These are phyloP conservation scores for Andricus grossulariae DNA, from an alignment of 1,140 invertebrate genomes.

Conservation along the genomic window DNA sequence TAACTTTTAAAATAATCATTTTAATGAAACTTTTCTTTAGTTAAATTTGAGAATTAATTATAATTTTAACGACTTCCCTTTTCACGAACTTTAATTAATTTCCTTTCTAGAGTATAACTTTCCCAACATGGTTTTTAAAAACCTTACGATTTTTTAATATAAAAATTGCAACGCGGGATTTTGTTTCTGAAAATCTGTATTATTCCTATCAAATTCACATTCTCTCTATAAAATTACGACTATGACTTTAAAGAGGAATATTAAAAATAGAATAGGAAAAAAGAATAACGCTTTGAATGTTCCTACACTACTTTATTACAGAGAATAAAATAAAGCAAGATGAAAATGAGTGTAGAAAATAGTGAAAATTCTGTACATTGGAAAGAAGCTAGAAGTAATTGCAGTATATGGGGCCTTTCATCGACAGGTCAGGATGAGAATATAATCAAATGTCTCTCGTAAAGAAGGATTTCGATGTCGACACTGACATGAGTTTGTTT, in stretches of 20 bases:
- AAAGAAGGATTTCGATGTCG: not conserved
- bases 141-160: too few relatives aligned
- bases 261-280: not conserved
- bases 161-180: too few relatives aligned
- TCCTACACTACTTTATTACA: not conserved
- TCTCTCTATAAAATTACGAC: not conserved
- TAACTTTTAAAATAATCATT: too few relatives aligned
- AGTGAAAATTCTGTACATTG: conserved; percentile 4
- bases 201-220: too few relatives aligned
- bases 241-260: not conserved
- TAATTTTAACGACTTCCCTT: too few relatives aligned
- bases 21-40: too few relatives aligned
- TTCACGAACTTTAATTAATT: too few relatives aligned
- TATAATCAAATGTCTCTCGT: not conserved
- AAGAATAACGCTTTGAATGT: not conserved
- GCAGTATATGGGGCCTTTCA: not conserved
- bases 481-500: not conserved
- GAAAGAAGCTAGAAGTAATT: conserved; percentile 8
- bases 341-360: conserved; percentile 22
- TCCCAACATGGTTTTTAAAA: too few relatives aligned
- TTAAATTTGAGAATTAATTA: too few relatives aligned
- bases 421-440: conserved; percentile 7
- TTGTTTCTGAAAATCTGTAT: too few relatives aligned
- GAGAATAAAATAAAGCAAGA: conserved; percentile 4
- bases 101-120: too few relatives aligned